Evolutionary conservation across 2,113 vertebrate species (phyloP).

Genomic region (Callipepla squamata): DNA sequence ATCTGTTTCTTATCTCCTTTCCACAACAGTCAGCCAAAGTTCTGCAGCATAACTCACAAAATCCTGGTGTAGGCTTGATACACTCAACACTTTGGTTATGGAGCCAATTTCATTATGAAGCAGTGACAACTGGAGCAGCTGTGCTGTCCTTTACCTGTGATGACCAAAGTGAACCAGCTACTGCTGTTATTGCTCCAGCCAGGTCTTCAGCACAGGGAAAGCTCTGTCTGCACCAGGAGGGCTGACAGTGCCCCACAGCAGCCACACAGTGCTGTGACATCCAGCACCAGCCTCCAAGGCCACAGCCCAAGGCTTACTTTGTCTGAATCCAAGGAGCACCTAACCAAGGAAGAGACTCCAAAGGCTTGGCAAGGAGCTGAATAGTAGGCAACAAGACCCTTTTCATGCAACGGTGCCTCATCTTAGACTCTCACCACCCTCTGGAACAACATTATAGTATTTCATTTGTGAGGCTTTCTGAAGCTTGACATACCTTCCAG

Average conservation of each 20-base stretch:
- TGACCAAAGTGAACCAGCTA: neutral
- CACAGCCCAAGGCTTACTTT: neutral
- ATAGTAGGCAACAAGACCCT: neutral
- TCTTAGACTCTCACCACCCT: neutral
- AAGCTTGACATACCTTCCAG: conserved; percentile 80
- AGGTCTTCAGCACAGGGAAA: neutral
- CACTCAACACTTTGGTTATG: neutral
- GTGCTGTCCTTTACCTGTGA: accelerated
- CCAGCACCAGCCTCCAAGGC: neutral
- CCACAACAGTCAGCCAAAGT: neutral
- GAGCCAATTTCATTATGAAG: neutral
- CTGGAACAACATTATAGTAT: neutral
- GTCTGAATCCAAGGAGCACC: neutral
- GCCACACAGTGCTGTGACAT: neutral
- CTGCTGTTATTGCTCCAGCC: neutral
- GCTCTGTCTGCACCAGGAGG: neutral
- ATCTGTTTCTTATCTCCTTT: neutral
- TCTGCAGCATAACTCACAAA: neutral
- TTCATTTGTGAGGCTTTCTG: neutral
- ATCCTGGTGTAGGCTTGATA: neutral
- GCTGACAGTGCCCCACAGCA: neutral
- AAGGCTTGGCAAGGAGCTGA: neutral
- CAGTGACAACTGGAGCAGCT: neutral
- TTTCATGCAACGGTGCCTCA: neutral
- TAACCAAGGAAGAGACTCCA: neutral